Base-by-base conservation (phyloP, 2,888 invertebrate species). In the Noctua fimbriata region DNA sequence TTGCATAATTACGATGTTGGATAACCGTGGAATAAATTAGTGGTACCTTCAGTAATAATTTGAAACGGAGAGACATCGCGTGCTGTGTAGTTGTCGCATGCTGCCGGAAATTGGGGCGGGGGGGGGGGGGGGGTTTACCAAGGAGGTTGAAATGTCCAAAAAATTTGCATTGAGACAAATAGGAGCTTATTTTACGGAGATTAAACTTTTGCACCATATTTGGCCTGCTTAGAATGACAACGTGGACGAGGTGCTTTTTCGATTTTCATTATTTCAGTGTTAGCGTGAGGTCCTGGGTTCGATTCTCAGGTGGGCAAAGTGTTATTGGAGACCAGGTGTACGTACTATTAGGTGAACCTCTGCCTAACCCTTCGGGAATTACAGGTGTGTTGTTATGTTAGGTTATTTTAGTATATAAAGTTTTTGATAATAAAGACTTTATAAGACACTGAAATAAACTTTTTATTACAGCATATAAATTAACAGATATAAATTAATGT, bases 1-100 rank as follows among this genome's bases (percentile, higher is more conserved):
- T 41, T 21, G 28, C 47, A 73, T 65, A 75, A 77, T 86, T 67
- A 73, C 87, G 21, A 49, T 60, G 55, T 78, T 52, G 21, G 21
- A 77, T 81, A 70, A 28, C 69, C 28, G 41, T 41, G 21, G 73
- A 76, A 87, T 81, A 79, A 72, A 76, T 87, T 70, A 67, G 41
- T 55, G 10, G 69, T 36, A 66, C n/a, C 65, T 65, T 12, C 65
- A 28, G 58, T 52, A 71, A 81, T 87, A 87, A 69, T 77, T 86
- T 76, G 47, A n/a, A 70, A n/a, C 74, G 24, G 52, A 77, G 78
- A 84, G 81, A 84, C 81, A 84, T 87, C 87, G 86, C 86, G 86
- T 86, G 86, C 36, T 24, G 47, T 63, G n/a, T 58, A 32, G 72
- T 81, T 86, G 86, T 84, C 85, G 86, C 86, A 86, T 86, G 87